Conservation (phyloP, 2,113 vertebrate genomes). For the Corydoras sp. region DNA sequence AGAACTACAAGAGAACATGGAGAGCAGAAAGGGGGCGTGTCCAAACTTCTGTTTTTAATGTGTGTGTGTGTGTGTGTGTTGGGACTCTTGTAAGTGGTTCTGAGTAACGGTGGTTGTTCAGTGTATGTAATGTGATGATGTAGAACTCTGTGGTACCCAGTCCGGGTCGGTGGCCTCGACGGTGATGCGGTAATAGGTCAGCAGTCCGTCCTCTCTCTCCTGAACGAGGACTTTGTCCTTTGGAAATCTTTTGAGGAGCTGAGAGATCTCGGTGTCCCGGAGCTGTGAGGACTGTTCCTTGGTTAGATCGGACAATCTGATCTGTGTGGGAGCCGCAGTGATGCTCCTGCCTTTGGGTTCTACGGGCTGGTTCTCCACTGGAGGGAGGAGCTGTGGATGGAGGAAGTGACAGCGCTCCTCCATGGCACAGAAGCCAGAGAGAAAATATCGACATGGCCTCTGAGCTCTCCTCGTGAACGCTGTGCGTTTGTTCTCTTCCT, state of each 20-base stretch:
- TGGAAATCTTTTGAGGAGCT: constrained; percentile 68
- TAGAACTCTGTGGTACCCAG: constrained; percentile 58
- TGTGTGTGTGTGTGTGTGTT: too few species aligned
- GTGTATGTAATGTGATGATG: too few species aligned
- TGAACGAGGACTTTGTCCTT: constrained; percentile 71
- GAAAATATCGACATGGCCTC: constrained; percentile 67
- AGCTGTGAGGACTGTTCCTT: constrained; percentile 57
- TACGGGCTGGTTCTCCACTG: constrained; percentile 30
- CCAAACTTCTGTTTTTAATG: too few species aligned
- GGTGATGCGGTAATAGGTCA: constrained; percentile 65
- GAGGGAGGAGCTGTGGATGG: constrained; percentile 61
- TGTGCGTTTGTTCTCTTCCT: constrained; percentile 17
- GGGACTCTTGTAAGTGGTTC: too few species aligned
- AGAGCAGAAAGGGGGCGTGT: too few species aligned
- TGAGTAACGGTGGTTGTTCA: too few species aligned
- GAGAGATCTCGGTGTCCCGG: constrained; percentile 65
- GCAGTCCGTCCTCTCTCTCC: constrained; percentile 64
- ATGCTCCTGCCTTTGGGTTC: background rate
- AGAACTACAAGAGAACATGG: too few species aligned
- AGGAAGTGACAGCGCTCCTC: constrained; percentile 70
- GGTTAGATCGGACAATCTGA: constrained; percentile 65
- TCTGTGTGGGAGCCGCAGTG: constrained; percentile 43
- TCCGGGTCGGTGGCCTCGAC: constrained; percentile 71
- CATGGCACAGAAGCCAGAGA: constrained; percentile 71
- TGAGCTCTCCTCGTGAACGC: constrained; percentile 20